Evolutionary conservation across 2,113 vertebrate species (phyloP).

Genomic region (Puffinus mauretanicus): DNA sequence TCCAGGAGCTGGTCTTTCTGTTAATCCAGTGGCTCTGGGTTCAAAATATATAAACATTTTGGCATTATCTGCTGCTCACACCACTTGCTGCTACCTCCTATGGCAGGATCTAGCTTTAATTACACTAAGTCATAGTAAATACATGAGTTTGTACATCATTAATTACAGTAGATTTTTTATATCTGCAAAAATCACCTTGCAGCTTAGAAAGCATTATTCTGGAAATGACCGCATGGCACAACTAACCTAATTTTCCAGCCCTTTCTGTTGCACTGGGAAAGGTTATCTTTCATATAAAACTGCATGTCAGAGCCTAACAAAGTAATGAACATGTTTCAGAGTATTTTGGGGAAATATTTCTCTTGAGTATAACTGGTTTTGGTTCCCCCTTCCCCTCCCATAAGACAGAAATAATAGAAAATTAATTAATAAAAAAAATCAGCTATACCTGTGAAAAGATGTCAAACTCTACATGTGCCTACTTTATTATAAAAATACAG

Average conservation of each 20-base stretch:
- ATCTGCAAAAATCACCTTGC: background rate
- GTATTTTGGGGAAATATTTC: background rate
- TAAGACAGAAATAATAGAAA: background rate
- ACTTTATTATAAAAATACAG: background rate
- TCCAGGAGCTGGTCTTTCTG: background rate
- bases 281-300: background rate
- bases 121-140: background rate
- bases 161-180: background rate
- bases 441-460: background rate
- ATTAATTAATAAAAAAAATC: background rate
- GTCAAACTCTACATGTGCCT: background rate
- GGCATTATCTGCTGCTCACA: background rate
- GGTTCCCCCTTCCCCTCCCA: accelerated
- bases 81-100: background rate
- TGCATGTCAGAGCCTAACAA: background rate
- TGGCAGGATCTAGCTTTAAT: background rate
- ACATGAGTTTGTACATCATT: background rate
- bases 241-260: background rate
- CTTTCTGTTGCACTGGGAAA: background rate
- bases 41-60: background rate
- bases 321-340: background rate
- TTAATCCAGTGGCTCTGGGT: background rate
- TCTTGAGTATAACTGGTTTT: background rate
- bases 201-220: background rate
- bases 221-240: background rate